These are phyloP conservation scores for Cecidostiba fungosa DNA, from an alignment of 2,888 invertebrate species.

Conservation along the genomic window DNA sequence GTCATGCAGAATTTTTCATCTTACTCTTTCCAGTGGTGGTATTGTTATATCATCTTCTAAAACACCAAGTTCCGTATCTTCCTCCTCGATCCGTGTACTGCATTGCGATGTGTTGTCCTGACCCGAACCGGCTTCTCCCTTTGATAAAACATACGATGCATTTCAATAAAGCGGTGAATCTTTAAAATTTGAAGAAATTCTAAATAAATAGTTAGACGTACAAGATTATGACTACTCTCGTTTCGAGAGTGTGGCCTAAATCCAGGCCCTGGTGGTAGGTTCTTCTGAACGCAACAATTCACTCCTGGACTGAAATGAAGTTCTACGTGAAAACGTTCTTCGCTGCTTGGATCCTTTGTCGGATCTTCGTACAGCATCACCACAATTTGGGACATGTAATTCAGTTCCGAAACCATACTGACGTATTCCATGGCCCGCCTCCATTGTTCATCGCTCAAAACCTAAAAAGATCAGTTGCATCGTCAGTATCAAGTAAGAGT, in stretches of 20 bases:
- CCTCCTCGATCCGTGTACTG: slow-evolving; percentile 86
- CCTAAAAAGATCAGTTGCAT: slow-evolving; percentile 79
- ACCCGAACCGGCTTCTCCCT: slow-evolving; percentile 73
- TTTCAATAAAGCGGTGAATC: slow-evolving; percentile 17
- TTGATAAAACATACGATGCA: slow-evolving; percentile 16
- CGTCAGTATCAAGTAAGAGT: background rate
- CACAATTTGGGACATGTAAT: slow-evolving; percentile 99
- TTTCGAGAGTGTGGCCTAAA: slow-evolving; percentile 95
- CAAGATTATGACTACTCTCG: slow-evolving; percentile 83
- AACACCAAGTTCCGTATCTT: slow-evolving; percentile 75
- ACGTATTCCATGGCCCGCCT: slow-evolving; percentile 99
- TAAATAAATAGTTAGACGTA: slow-evolving; percentile 75
- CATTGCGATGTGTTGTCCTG: slow-evolving; percentile 75
- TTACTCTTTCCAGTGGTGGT: slow-evolving; percentile 71
- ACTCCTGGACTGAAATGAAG: slow-evolving; percentile 99
- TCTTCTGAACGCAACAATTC: slow-evolving; percentile 97
- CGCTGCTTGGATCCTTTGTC: slow-evolving; percentile 94
- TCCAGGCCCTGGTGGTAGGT: slow-evolving; percentile 95
- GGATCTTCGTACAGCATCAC: slow-evolving; percentile 99
- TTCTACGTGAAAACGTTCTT: slow-evolving; percentile 98
- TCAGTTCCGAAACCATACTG: slow-evolving; percentile 97
- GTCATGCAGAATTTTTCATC: slow-evolving; percentile 32
- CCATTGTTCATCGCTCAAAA: slow-evolving; percentile 97
- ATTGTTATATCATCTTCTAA: slow-evolving; percentile 74
- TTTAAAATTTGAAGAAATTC: background rate